Conservation (phyloP, 1,140 invertebrate genomes). For the Calosoma granatense region DNA sequence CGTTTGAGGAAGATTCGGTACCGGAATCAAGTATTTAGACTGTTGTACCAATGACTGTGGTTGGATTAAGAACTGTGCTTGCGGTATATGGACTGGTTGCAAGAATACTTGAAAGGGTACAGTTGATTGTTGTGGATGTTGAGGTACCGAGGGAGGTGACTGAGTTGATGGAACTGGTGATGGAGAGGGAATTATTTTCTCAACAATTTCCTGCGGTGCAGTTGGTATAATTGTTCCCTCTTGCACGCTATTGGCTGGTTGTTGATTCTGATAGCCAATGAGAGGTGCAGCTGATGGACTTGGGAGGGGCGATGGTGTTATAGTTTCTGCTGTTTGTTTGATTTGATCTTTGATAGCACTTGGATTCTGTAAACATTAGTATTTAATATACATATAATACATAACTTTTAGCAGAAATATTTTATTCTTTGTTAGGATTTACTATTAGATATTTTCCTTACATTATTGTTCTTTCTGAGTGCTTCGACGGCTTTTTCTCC, state of each 20-base stretch:
- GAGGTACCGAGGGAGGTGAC: background rate
- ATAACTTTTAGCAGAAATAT: background rate
- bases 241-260: no score
- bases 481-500: conserved; percentile 44
- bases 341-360: background rate
- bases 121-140: background rate
- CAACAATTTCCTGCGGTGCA: background rate
- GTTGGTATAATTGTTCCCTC: background rate
- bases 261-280: no score
- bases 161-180: background rate
- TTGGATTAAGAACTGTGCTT: background rate
- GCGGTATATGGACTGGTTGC: background rate
- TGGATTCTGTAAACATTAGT: background rate
- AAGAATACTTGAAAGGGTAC: background rate
- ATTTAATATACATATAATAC: background rate
- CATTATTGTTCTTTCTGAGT: conserved; percentile 24
- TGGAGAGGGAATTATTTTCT: background rate
- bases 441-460: background rate
- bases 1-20: background rate
- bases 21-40: background rate
- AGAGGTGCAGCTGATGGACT: no score
- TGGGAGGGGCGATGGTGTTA: background rate
- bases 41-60: background rate
- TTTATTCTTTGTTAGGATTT: no score
- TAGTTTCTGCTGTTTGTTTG: background rate